Evolutionary conservation across 2,888 invertebrate genomes (phyloP).

Genomic region (Byasa hedistus): DNA sequence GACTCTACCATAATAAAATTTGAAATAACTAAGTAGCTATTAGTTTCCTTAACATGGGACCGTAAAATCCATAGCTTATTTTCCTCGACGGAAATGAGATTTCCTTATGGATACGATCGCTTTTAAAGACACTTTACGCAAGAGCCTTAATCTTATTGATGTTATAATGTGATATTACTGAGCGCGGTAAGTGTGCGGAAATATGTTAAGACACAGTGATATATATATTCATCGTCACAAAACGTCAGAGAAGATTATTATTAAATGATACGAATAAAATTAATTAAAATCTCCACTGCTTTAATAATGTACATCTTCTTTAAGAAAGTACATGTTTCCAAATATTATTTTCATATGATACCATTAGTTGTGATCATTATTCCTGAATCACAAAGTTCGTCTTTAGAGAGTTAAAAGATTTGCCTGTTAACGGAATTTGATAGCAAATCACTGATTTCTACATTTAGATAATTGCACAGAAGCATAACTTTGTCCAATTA

Average conservation of each 20-base stretch:
- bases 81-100: constrained; percentile 1
- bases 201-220: not conserved
- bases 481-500: not conserved
- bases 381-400: too few relatives aligned
- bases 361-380: too few relatives aligned
- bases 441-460: not conserved
- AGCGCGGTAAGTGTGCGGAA: not conserved
- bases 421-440: not conserved
- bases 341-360: too few relatives aligned
- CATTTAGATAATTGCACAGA: not conserved
- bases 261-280: not conserved
- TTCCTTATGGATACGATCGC: constrained; percentile 2
- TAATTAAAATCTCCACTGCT: too few relatives aligned
- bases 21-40: not conserved
- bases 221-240: not conserved
- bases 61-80: not conserved
- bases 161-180: not conserved
- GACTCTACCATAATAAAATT: not conserved
- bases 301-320: too few relatives aligned
- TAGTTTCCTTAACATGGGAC: not conserved
- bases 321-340: too few relatives aligned
- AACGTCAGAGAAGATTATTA: not conserved
- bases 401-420: too few relatives aligned
- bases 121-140: not conserved
- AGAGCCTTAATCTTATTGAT: not conserved